Evolutionary conservation across 23 tunicate species (phyloP).

Genomic region (Pegea sp.): DNA sequence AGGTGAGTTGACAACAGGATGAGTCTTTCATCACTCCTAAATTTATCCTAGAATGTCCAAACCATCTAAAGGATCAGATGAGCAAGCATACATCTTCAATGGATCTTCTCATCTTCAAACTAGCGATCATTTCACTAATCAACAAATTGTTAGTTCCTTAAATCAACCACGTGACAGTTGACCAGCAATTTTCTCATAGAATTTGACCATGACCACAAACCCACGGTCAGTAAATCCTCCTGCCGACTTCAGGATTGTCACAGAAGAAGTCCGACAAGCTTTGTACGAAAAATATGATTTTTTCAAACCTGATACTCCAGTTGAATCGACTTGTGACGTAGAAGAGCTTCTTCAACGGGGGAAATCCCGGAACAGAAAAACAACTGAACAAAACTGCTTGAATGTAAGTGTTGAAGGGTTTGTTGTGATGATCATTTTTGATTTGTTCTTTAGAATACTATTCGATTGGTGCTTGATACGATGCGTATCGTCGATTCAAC

Average conservation of each 20-base stretch:
- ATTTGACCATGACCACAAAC: neutral
- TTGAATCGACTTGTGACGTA: constrained; percentile 28
- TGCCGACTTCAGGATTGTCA: constrained; percentile 7
- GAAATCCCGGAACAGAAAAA: constrained; percentile 50
- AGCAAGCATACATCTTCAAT: too few species aligned
- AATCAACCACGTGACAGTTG: too few species aligned
- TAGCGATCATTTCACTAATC: too few species aligned
- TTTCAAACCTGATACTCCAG: constrained; percentile 29
- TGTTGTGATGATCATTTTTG: too few species aligned
- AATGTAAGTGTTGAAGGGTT: constrained; percentile 23
- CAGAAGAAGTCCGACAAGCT: constrained; percentile 6
- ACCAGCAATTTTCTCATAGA: too few species aligned
- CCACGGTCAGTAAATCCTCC: constrained; percentile 1
- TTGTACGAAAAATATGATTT: constrained; percentile 23
- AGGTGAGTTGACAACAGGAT: too few species aligned
- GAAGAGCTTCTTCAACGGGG: constrained; percentile 56
- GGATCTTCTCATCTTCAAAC: too few species aligned
- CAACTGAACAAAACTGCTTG: constrained; percentile 59
- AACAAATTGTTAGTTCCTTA: too few species aligned
- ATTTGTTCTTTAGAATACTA: constrained; percentile 20
- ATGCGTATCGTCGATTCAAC: constrained; percentile 44
- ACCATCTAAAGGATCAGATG: too few species aligned
- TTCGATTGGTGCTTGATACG: constrained; percentile 39
- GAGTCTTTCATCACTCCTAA: too few species aligned
- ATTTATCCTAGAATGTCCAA: too few species aligned